Conservation (phyloP, 2,113 vertebrate species). For the Mungos mungo region DNA sequence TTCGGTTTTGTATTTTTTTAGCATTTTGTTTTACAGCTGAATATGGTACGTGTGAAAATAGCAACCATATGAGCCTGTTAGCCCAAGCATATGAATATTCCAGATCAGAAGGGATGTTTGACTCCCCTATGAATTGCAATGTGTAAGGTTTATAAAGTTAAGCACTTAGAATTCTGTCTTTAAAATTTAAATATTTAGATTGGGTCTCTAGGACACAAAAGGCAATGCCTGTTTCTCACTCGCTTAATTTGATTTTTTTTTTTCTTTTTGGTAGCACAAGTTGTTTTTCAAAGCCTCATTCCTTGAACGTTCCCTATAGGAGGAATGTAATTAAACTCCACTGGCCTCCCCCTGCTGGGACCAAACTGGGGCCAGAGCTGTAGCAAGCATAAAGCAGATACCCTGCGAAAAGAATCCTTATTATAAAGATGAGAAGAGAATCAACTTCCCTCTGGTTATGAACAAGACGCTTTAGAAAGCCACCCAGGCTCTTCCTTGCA, state of each 20-base stretch:
- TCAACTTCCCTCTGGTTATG: constrained; percentile 59
- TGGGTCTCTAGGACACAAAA: constrained; percentile 67
- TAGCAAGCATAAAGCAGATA: constrained; percentile 74
- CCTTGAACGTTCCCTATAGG: constrained; percentile 77
- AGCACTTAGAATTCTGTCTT: constrained; percentile 70
- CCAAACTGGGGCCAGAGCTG: constrained; percentile 75
- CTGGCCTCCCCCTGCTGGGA: constrained; percentile 79
- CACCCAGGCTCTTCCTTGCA: constrained; percentile 55
- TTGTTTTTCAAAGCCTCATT: constrained; percentile 76
- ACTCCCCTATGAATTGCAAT: constrained; percentile 32
- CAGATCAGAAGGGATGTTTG: constrained; percentile 20
- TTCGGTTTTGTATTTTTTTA: not conserved
- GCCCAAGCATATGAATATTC: constrained; percentile 32
- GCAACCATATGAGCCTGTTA: not conserved
- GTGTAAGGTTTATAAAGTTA: constrained; percentile 38
- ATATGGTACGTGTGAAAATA: constrained; percentile 30
- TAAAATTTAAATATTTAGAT: constrained; percentile 77
- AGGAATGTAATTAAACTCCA: constrained; percentile 84
- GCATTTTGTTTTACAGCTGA: constrained; percentile 33
- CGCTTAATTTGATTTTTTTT: constrained; percentile 71
- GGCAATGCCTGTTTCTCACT: constrained; percentile 39
- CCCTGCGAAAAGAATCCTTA: constrained; percentile 64
- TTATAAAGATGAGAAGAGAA: constrained; percentile 73
- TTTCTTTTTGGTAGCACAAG: constrained; percentile 30
- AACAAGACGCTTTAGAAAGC: constrained; percentile 70